Percentiles rank a stretch among this genome's conserved stretches.
These are phyloP conservation scores for Lydus trimaculatus DNA, from an alignment of 2,888 invertebrate species.

Conservation along the genomic window DNA sequence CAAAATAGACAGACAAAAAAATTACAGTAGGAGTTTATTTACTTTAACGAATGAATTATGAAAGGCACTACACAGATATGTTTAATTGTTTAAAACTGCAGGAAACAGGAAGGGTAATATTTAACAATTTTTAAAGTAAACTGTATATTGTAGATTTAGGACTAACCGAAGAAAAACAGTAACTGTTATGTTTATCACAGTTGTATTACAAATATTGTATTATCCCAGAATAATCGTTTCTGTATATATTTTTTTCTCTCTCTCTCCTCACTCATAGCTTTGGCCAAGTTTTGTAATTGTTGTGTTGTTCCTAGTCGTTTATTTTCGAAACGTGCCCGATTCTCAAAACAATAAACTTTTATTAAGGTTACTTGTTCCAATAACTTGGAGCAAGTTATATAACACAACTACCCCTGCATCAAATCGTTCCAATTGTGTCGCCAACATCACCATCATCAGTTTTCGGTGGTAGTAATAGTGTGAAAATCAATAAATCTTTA, in stretches of 20 bases:
- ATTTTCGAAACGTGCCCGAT: neutral
- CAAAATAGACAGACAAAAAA: neutral
- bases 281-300: constrained; percentile 7
- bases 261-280: neutral
- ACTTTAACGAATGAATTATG: neutral
- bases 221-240: neutral
- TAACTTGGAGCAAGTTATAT: constrained; percentile 27
- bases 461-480: neutral
- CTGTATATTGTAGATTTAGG: constrained; percentile 1
- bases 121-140: neutral
- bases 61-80: neutral
- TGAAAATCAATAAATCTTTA: constrained; percentile 1
- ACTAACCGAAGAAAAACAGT: constrained; percentile 1
- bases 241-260: neutral
- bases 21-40: neutral
- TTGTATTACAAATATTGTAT: neutral
- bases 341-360: constrained; percentile 30
- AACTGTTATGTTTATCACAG: neutral
- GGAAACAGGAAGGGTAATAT: neutral
- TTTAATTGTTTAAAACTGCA: neutral
- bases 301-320: neutral
- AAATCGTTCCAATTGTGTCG: constrained; percentile 6
- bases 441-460: neutral
- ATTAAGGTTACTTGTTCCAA: constrained; percentile 29
- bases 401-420: neutral